Base-by-base conservation (phyloP, 2,888 invertebrate genomes). In the Chrysolina americana region DNA sequence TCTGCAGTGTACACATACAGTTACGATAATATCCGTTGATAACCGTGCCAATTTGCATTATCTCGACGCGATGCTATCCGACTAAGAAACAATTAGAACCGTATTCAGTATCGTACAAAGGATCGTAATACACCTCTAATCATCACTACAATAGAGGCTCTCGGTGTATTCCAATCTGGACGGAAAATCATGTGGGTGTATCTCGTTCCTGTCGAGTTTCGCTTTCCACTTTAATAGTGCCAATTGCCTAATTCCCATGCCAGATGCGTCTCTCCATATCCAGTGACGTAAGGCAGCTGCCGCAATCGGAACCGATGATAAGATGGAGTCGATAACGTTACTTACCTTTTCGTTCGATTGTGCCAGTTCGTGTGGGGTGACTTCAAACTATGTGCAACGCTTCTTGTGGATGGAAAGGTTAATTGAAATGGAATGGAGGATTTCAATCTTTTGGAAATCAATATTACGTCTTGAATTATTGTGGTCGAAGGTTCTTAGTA, bases 71-170 rank as follows among this genome's bases (percentile, higher is more conserved):
- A 21, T 21, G 11, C 53, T 2, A 21, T 21, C 53, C 23, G 19
- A 21, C 21, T 53, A 23, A 53, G 53, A 21, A 53, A 53, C 53
- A 53, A 53, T 53, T 53, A 53, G 53, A 53, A 21, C 53, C 44
- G 44, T 5, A 44, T 44, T 44, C 44, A 44, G 13, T 15, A 15
- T 15, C 53, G 53, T 23, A 53, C 13, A 53, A 21, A 53, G 53
- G 53, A 53, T 53, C 13, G 19, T 13, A 21, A 53, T 53, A 53
- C 53, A 53, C 11, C 21, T 53, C 53, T 53, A 23, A 53, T 53
- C 23, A 53, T 53, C 21, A 11, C 53, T 11, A 53, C 53, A 53
- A 53, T 53, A 21, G 13, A 13, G 21, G 2, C 9, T 21, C 21
- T 53, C 53, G 5, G 53, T 53, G 19, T 53, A 53, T 21, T 53